These are phyloP conservation scores for Apamea crenata DNA, from an alignment of 2,888 invertebrate species.

Conservation along the genomic window DNA sequence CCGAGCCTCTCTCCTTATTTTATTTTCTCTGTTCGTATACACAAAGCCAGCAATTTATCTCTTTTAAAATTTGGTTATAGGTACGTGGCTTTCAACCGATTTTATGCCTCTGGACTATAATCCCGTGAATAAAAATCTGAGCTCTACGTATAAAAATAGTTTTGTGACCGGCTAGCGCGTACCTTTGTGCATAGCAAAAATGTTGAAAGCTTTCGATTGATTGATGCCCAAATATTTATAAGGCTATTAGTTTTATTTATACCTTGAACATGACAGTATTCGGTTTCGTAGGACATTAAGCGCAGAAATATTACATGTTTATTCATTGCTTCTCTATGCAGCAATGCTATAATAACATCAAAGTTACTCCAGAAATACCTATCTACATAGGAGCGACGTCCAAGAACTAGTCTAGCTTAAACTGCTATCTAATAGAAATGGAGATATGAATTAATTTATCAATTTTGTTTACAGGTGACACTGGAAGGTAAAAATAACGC, in stretches of 20 bases:
- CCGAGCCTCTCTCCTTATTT: constrained; percentile 1
- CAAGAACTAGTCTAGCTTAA: neutral
- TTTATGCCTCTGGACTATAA: neutral
- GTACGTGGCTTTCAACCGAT: neutral
- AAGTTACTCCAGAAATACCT: neutral
- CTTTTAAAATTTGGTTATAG: neutral
- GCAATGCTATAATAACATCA: neutral
- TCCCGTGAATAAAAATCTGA: neutral
- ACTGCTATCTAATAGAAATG: neutral
- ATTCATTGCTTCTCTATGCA: neutral
- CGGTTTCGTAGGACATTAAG: neutral
- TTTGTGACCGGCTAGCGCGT: neutral
- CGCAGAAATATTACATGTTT: neutral
- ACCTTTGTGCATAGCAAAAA: constrained; percentile 68
- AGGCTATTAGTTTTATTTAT: neutral
- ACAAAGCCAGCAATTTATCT: neutral
- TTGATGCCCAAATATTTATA: constrained; percentile 58
- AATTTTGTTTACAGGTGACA: neutral
- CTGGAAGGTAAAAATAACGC: neutral
- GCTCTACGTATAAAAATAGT: neutral
- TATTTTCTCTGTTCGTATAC: neutral
- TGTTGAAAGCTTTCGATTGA: constrained; percentile 55
- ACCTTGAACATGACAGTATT: too few relatives aligned
- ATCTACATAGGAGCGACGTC: neutral
- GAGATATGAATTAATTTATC: neutral